Evolutionary conservation across 2,113 vertebrate species (phyloP).

Genomic region (Erythrolamprus reginae): DNA sequence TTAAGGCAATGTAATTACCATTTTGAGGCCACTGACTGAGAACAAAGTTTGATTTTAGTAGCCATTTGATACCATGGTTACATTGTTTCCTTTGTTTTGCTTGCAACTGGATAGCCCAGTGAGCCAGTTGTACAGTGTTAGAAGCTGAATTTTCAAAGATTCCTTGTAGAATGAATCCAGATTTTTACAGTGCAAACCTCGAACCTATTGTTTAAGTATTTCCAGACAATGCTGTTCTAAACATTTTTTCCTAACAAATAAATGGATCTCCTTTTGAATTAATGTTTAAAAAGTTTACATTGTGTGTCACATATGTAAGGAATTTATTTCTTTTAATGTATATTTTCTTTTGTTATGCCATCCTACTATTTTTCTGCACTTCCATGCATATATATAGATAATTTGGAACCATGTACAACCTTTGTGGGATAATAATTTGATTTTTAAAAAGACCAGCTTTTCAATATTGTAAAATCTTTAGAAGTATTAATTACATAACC

Average conservation of each 20-base stretch:
- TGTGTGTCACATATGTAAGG: background rate
- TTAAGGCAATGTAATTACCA: conserved; percentile 52
- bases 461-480: background rate
- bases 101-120: conserved; percentile 69
- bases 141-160: conserved; percentile 75
- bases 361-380: background rate
- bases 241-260: conserved; percentile 57
- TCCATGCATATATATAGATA: conserved; percentile 8
- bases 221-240: conserved; percentile 55
- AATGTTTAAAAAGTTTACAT: conserved; percentile 37
- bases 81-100: conserved; percentile 68
- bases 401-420: background rate
- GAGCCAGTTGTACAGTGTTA: conserved; percentile 66
- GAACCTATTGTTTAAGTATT: conserved; percentile 52
- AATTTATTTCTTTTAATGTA: background rate
- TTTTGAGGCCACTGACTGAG: conserved; percentile 63
- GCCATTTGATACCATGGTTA: conserved; percentile 60
- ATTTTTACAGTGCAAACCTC: conserved; percentile 65
- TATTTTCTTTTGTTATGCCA: background rate
- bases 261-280: conserved; percentile 45
- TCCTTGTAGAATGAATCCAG: conserved; percentile 72
- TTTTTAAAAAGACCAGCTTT: background rate
- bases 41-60: conserved; percentile 67
- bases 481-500: background rate
- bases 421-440: background rate